A percentile compares a stretch with the other conserved stretches of the same genome.
Conservation (phyloP, 2,888 invertebrate genomes). For the Polyploca ridens region DNA sequence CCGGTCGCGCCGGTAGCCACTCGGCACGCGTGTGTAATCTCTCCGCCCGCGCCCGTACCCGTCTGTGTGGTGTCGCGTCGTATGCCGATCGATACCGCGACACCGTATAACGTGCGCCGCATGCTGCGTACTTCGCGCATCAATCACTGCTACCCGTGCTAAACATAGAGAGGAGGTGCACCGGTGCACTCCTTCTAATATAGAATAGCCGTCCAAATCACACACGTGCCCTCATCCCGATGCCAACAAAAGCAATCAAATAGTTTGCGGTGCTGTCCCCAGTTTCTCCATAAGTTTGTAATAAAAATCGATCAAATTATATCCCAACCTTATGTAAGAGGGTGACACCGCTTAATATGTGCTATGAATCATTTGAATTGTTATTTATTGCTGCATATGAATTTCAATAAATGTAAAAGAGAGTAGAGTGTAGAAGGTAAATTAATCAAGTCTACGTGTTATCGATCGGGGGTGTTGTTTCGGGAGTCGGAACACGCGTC, state of each 20-base stretch:
- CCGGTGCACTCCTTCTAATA: slow-evolving; percentile 60
- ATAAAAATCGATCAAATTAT: slow-evolving; percentile 33
- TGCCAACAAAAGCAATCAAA: slow-evolving; percentile 28
- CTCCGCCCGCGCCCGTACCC: slow-evolving; percentile 42
- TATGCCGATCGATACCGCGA: slow-evolving; percentile 48
- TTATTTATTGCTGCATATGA: slow-evolving; percentile 2
- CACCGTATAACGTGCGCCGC: slow-evolving; percentile 33
- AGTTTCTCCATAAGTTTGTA: slow-evolving; percentile 26
- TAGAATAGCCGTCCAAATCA: slow-evolving; percentile 45
- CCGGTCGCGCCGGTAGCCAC: slow-evolving; percentile 79
- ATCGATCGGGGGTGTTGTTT: slow-evolving; percentile 71
- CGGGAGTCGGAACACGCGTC: slow-evolving; percentile 55
- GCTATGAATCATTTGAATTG: slow-evolving; percentile 6
- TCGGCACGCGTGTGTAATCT: slow-evolving; percentile 74
- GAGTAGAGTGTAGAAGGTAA: slow-evolving; percentile 29
- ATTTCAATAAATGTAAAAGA: slow-evolving; percentile 13
- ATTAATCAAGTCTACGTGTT: slow-evolving; percentile 36
- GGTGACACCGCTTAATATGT: slow-evolving; percentile 26
- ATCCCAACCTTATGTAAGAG: slow-evolving; percentile 39
- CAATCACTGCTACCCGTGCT: slow-evolving; percentile 55
- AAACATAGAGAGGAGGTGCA: slow-evolving; percentile 71
- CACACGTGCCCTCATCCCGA: slow-evolving; percentile 43
- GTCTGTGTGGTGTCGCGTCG: slow-evolving; percentile 18
- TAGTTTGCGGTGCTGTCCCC: slow-evolving; percentile 23
- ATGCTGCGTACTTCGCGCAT: slow-evolving; percentile 54